phyloP scores from a whole-genome alignment of 1,140 invertebrate species.

The Wiebesia pumilae region DNA sequence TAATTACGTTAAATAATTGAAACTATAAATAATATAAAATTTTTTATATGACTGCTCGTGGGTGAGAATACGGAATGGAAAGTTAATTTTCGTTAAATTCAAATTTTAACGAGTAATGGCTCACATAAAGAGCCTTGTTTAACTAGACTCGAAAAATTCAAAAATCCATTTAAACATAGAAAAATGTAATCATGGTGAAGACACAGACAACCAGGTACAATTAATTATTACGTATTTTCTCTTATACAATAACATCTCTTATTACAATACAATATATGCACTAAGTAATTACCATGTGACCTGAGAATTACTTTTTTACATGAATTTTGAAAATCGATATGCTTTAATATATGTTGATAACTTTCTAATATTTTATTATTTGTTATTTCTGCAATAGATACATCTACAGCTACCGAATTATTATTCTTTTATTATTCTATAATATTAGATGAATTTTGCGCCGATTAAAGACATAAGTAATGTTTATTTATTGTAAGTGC shows the following conservation, averaged over 20 bases:
- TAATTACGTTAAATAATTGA: no score
- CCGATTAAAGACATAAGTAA: no score
- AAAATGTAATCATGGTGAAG: not conserved
- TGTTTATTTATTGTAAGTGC: no score
- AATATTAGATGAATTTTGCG: no score
- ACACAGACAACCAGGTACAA: not conserved
- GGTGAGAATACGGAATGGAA: not conserved
- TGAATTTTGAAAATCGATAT: no score
- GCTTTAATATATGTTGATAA: no score
- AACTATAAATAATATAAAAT: no score
- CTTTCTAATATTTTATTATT: no score
- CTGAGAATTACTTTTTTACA: no score
- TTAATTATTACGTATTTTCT: not conserved
- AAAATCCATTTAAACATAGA: not conserved
- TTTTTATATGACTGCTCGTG: not conserved
- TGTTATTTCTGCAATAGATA: no score
- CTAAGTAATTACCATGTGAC: not conserved
- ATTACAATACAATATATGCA: not conserved
- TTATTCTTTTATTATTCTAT: no score
- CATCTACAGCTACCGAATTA: no score
- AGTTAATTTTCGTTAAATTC: not conserved
- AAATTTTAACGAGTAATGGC: not conserved
- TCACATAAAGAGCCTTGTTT: not conserved
- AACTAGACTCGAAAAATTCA: not conserved
- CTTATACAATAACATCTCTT: not conserved